phyloP scores from a whole-genome alignment of 2,797 vertebrate genomes.

The Leuciscus waleckii region DNA sequence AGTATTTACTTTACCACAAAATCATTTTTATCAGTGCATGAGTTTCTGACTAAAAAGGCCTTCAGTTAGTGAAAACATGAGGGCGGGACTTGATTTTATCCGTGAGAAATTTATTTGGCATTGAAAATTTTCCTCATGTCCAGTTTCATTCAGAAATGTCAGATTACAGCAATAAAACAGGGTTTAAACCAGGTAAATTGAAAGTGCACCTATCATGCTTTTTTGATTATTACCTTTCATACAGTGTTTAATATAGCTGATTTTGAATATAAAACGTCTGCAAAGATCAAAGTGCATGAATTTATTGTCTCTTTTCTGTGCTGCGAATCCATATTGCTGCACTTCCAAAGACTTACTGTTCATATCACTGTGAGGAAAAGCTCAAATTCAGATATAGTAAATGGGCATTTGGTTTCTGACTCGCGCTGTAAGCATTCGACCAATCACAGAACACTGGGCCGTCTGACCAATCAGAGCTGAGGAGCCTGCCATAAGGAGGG shows the following conservation, averaged over 20 bases:
- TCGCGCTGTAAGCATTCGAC: too few species aligned
- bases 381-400: too few species aligned
- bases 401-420: too few species aligned
- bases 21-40: too few species aligned
- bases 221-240: not conserved
- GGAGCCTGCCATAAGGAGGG: not conserved
- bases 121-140: not conserved
- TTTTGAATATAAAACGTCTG: too few species aligned
- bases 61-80: not conserved
- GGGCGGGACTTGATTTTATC: not conserved
- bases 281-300: too few species aligned
- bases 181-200: not conserved
- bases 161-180: not conserved
- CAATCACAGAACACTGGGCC: not conserved
- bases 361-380: too few species aligned
- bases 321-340: too few species aligned
- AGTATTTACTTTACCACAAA: too few species aligned
- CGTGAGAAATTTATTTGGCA: not conserved
- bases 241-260: not conserved
- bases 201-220: not conserved
- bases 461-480: not conserved
- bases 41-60: not conserved
- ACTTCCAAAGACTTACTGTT: too few species aligned
- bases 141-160: not conserved
- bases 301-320: too few species aligned